Evolutionary conservation across 2,888 invertebrate species (phyloP).

Genomic region (Apamea epomidion): DNA sequence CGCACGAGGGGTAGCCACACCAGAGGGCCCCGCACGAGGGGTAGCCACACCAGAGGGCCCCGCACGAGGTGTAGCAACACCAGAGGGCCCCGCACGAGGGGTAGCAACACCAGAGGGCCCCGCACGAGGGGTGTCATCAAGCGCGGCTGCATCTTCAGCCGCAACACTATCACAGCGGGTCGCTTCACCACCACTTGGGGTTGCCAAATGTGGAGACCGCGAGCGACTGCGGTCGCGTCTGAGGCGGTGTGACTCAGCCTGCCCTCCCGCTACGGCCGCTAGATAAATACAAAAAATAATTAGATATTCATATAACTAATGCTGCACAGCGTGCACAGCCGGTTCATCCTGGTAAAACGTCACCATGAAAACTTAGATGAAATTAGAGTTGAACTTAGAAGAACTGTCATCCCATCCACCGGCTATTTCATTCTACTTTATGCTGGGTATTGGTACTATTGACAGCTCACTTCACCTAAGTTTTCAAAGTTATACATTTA

Average conservation of each 20-base stretch:
- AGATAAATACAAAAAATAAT: background rate
- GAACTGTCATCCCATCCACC: background rate
- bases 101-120: background rate
- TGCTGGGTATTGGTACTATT: background rate
- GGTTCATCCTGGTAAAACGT: background rate
- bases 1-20: background rate
- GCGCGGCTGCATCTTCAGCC: background rate
- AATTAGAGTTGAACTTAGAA: background rate
- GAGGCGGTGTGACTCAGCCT: accelerated
- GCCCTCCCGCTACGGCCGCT: background rate
- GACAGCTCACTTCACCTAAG: background rate
- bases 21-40: background rate
- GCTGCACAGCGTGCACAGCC: background rate
- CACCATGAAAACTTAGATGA: background rate
- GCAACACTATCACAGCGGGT: background rate
- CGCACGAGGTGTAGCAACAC: background rate
- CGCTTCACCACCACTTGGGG: background rate
- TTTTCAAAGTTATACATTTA: background rate
- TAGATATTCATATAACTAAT: background rate
- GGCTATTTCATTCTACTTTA: background rate
- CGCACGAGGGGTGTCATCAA: background rate
- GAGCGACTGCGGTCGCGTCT: background rate
- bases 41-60: background rate
- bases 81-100: background rate
- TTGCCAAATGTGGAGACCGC: background rate